A percentile compares a stretch with the other conserved stretches of the same genome.
phyloP scores from a whole-genome alignment of 2,113 vertebrate genomes.

The Chaenocephalus aceratus region DNA sequence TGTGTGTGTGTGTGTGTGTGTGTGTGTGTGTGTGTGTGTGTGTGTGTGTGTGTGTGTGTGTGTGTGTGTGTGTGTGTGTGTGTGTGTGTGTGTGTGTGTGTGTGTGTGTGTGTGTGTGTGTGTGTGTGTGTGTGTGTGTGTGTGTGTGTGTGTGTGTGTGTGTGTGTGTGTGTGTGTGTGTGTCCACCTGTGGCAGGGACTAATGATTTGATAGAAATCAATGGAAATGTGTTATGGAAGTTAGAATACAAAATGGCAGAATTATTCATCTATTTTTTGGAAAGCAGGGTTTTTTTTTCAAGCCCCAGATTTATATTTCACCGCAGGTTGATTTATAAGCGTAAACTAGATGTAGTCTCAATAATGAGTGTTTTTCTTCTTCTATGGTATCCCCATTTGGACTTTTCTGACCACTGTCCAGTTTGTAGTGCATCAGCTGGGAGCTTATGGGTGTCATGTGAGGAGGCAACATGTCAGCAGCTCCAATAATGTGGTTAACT shows the following conservation, averaged over 20 bases:
- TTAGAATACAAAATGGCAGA: too few relatives aligned
- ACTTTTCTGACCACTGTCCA: slow-evolving; percentile 40
- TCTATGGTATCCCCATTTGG: neutral
- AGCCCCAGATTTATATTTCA: neutral
- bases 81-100: too few relatives aligned
- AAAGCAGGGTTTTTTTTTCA: neutral
- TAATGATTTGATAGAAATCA: neutral
- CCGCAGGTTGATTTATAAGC: neutral
- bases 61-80: too few relatives aligned
- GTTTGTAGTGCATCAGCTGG: slow-evolving; percentile 51
- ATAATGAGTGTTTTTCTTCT: neutral
- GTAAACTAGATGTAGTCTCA: neutral
- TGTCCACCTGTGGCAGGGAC: slow-evolving; percentile 27
- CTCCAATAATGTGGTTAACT: slow-evolving; percentile 69
- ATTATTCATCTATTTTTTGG: neutral
- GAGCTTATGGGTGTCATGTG: slow-evolving; percentile 62
- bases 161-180: neutral
- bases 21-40: too few relatives aligned
- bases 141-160: too few relatives aligned
- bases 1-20: too few relatives aligned
- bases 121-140: too few relatives aligned
- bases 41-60: too few relatives aligned
- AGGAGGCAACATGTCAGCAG: slow-evolving; percentile 65
- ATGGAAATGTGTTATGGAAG: too few relatives aligned
- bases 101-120: too few relatives aligned